Base-by-base conservation (phyloP, 2,113 vertebrate species). In the Edolisoma coerulescens region DNA sequence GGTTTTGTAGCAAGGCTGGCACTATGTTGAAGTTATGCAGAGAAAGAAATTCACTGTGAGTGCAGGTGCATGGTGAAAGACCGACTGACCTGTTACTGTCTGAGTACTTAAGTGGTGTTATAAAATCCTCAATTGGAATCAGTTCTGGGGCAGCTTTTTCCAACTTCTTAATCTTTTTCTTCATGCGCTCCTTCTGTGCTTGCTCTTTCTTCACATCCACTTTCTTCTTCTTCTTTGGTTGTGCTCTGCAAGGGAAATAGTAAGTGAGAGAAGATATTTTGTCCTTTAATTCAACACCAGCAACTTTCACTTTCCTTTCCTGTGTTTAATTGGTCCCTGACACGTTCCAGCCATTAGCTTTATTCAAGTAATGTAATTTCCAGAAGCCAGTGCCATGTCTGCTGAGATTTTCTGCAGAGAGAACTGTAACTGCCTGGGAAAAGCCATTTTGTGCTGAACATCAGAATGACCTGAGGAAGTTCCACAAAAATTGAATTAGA, bases 191-290 rank as follows among this genome's bases (percentile, higher is more conserved):
- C 91, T 94, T 99, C 28, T 85, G 47, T 44, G 98, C 82, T 78
- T 97, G 97, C 14, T 99, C 99, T 89, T 98, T 98, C 87, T 42
- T 99, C 13, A 99, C 98, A 90, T 99, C 99, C 11, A 98, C 97
- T 84, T 98, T 99, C 96, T 99, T 99, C 95, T 99, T 99, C 96
- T 99, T 99, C 92, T 95, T 98, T 12, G 99, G 99, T 89, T 99
- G 99, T 49, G 98, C 98, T 97, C 99, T 99, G 79, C 33, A 63
- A 67, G 47, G 27, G 61, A 89, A 67, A 76, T 30, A 56, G n/a
- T 37, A 37, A 86, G 73, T 42, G 13, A 56, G 49, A 68, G 5
- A 59, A 76, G 27, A 2, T 57, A 44, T 17, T 75, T 56, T 69
- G 17, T 61, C 28, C 7, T 68, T 65, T 64, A 65, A 68, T 76